phyloP scores from a whole-genome alignment of 2,113 vertebrate species.

The Semnopithecus entellus region DNA sequence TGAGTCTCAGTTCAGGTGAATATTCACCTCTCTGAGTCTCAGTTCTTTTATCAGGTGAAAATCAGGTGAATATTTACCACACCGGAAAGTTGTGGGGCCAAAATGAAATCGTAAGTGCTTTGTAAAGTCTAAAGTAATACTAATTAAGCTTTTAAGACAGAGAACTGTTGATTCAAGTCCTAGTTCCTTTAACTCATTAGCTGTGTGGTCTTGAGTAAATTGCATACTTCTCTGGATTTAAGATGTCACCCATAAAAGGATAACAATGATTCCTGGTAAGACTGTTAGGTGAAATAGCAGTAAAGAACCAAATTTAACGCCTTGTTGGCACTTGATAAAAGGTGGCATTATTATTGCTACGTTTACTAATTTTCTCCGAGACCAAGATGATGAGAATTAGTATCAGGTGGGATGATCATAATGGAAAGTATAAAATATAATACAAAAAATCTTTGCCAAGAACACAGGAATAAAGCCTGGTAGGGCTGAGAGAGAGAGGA shows the following conservation, averaged over 20 bases:
- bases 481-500: background rate
- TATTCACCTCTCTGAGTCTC: background rate
- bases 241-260: background rate
- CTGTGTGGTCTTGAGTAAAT: background rate
- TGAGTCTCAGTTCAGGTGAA: background rate
- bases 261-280: background rate
- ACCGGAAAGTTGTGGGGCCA: background rate
- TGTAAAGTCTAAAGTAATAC: background rate
- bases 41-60: background rate
- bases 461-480: background rate
- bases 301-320: background rate
- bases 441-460: background rate
- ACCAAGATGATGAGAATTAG: background rate
- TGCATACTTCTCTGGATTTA: background rate
- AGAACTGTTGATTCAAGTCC: background rate
- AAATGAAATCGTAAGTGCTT: background rate
- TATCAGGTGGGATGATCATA: background rate
- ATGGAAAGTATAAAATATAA: background rate
- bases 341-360: background rate
- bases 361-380: background rate
- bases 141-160: background rate
- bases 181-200: background rate
- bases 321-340: background rate
- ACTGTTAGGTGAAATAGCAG: background rate
- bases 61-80: background rate